phyloP scores from a whole-genome alignment of 2,113 vertebrate genomes.

The Actenoides hombroni region DNA sequence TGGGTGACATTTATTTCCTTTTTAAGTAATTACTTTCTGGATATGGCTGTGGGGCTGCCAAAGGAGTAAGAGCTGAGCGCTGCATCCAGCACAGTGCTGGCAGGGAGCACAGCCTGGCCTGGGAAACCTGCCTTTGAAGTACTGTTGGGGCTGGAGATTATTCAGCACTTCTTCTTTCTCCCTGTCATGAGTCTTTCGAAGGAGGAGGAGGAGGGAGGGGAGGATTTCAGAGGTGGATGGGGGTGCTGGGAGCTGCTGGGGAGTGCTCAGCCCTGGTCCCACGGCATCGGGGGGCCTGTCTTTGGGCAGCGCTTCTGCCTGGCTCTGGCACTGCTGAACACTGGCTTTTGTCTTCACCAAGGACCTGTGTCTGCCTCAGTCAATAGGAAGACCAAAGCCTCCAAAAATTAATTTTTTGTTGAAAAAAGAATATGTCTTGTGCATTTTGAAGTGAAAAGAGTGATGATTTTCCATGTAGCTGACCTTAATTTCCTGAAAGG shows the following conservation, averaged over 20 bases:
- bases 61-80: background rate
- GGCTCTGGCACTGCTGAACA: accelerated
- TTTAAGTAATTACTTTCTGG: slow-evolving; percentile 63
- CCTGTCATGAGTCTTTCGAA: background rate
- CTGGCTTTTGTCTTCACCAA: accelerated
- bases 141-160: background rate
- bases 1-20: slow-evolving; percentile 63
- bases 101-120: background rate
- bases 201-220: background rate
- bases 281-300: accelerated
- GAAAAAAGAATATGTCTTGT: background rate
- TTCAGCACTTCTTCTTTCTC: slow-evolving; percentile 19
- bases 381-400: accelerated
- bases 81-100: background rate
- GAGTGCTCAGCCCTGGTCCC: background rate
- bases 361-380: accelerated
- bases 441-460: background rate
- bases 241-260: background rate
- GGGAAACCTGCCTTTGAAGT: slow-evolving; percentile 14
- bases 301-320: background rate
- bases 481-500: background rate
- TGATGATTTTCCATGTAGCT: background rate
- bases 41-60: background rate
- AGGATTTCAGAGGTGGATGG: background rate
- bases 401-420: background rate